Evolutionary conservation across 2,113 vertebrate species (phyloP), one percentile per base, ranked within the genome.

Genomic region (Monarcha castaneiventris): DNA sequence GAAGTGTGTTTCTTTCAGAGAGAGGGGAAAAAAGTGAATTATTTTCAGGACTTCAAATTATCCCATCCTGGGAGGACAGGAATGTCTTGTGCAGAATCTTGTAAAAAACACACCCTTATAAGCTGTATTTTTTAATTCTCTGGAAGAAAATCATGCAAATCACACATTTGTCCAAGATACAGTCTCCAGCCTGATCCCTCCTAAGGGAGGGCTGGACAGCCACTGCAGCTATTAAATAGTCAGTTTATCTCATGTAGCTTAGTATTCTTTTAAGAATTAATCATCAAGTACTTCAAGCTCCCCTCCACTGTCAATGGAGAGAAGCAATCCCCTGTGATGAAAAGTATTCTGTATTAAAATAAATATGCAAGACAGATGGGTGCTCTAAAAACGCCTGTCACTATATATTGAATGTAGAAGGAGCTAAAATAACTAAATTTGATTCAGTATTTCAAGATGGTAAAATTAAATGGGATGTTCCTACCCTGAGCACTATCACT

Each of bases 341-440:
- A 10, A 61, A 15, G 19, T 39, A 49, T 41, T 74, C 61, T 41
- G 16, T 82, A 54, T 92, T 92, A 90, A 92, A 90, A 69, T 61
- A 87, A 89, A 39, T 66, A 48, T 27, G 59, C 81, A 78, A 93
- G 85, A 81, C 69, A 92, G 82, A 92, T 74, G 56, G 64, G 56
- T 78, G 61, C 29, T 90, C 75, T 78, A 66, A 90, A 94, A 94
- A 62, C 2, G 71, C 64, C 41, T 75, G 21, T 30, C 56, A 54
- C 69, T 87, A n/a, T 62, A 62, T 49, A 27, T 61, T 39, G 37
- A 56, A 55, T 64, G 27, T 30, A 71, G 59, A 84, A 87, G 46
- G 59, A 90, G 32, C 35, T 68, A 81, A 92, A 90, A 80, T 77
- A 87, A 75, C 91, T 66, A 21, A 7, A 77, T 84, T 90, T 78